Percentiles rank a stretch among this genome's conserved stretches.
Evolutionary conservation across 1,140 invertebrate species (phyloP).

Genomic region (Paramacrobiotus metropolitanus): DNA sequence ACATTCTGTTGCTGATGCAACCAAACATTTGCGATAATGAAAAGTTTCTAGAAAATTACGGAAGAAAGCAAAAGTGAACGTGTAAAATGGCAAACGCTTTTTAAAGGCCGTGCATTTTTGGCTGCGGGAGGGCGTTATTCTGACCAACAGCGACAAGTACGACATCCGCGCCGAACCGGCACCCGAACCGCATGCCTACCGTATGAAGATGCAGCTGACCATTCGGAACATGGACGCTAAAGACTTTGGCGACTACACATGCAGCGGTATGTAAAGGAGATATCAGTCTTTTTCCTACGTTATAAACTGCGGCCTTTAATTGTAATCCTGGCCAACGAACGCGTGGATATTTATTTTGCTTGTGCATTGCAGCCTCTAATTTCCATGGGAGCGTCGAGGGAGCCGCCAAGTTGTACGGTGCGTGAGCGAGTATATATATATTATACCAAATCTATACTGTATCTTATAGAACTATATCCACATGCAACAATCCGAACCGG

Average conservation of each 20-base stretch:
- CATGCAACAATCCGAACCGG: no score
- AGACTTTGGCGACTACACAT: background rate
- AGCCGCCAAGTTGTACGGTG: background rate
- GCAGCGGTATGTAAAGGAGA: background rate
- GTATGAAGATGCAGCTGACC: background rate
- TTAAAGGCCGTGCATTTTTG: background rate
- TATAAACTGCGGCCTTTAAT: no score
- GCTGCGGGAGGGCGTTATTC: background rate
- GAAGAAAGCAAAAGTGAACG: no score
- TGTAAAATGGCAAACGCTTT: no score
- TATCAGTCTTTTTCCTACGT: background rate
- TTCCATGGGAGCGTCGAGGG: background rate
- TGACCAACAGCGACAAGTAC: constrained; percentile 4
- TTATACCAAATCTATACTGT: no score
- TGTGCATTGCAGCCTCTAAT: background rate
- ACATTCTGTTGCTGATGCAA: no score
- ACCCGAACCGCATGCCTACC: background rate
- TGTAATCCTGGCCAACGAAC: no score
- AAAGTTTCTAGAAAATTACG: no score
- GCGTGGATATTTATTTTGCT: no score
- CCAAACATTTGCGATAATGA: no score
- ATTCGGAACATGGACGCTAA: background rate
- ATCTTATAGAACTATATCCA: no score
- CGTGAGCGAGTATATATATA: background rate
- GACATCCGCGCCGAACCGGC: background rate